Percentiles rank a stretch among this genome's conserved stretches.
These are phyloP conservation scores for Ornithorhynchus anatinus DNA, from an alignment of 2,113 vertebrate species.

Conservation along the genomic window DNA sequence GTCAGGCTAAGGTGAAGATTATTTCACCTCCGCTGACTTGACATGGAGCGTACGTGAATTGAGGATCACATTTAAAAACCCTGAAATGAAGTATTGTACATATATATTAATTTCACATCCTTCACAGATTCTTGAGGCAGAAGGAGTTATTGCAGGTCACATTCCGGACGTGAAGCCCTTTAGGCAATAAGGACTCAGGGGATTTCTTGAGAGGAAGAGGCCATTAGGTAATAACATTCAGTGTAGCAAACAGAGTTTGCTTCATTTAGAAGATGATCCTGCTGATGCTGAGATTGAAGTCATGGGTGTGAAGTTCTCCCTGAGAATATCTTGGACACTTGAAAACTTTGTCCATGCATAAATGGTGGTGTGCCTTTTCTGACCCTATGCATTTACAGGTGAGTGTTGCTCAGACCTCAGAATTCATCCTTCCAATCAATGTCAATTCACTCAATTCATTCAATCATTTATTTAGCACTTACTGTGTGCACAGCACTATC, in stretches of 20 bases:
- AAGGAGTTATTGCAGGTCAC: not conserved
- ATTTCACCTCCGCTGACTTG: constrained; percentile 1
- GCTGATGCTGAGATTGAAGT: too few species aligned
- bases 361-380: too few species aligned
- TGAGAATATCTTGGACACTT: too few species aligned
- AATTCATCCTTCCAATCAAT: too few species aligned
- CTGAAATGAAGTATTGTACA: not conserved
- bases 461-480: too few species aligned
- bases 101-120: constrained; percentile 3
- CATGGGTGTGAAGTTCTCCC: too few species aligned
- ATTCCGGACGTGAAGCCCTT: not conserved
- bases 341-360: too few species aligned
- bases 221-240: not conserved
- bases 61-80: not conserved
- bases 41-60: not conserved
- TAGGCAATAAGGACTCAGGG: not conserved
- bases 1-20: not conserved
- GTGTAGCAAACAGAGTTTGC: not conserved
- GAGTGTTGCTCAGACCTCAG: too few species aligned
- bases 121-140: not conserved
- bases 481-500: too few species aligned
- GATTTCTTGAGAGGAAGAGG: not conserved
- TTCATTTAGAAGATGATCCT: too few species aligned
- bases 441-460: too few species aligned
- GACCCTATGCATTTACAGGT: too few species aligned